Evolutionary conservation across 2,888 invertebrate species (phyloP), one percentile per base, ranked within the genome.

Genomic region (Charanyca ferruginea): DNA sequence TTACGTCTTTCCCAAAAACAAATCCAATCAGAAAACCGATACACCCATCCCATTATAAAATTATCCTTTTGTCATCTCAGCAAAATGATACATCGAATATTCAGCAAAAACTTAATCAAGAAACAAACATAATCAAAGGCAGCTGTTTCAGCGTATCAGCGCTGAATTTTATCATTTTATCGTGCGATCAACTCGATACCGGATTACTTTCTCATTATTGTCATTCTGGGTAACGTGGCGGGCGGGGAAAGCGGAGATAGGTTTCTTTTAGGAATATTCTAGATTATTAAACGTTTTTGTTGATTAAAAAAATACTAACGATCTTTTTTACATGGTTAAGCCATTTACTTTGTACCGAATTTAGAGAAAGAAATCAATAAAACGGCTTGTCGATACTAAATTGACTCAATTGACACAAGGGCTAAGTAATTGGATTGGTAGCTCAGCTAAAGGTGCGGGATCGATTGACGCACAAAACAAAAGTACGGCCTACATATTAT

Each of bases 151-250:
- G 66, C 73, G 57, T 35, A 61, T 57, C 44, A 60, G 66, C 49
- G 59, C 60, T 65, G 65, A 73, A 73, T 66, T 63, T 66, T 69
- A 77, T 73, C 66, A 73, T 70, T 63, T 73, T 65, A 74, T 67
- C 71, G 45, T 18, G 28, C 64, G 35, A 70, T 64, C 64, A 54
- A 53, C 62, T 64, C 61, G 58, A 71, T 66, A 62, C 54, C 53
- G 58, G 61, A 78, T 67, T 58, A 65, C 25, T 41, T 65, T 70
- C 70, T 71, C 74, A 63, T 78, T 64, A 76, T 76, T 76, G 54
- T 66, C 58, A 68, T 68, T 73, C 38, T 23, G 44, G 38, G 47
- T 67, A 62, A 62, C 73, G 57, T 53, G 49, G 28, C 42, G 20
- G 51, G 54, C 20, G 42, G 22, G 25, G 20, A 9, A 59, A 59